Evolutionary conservation across 2,797 vertebrate species (phyloP), one percentile per base, ranked within the genome.

Genomic region (Lagothrix lagotricha): DNA sequence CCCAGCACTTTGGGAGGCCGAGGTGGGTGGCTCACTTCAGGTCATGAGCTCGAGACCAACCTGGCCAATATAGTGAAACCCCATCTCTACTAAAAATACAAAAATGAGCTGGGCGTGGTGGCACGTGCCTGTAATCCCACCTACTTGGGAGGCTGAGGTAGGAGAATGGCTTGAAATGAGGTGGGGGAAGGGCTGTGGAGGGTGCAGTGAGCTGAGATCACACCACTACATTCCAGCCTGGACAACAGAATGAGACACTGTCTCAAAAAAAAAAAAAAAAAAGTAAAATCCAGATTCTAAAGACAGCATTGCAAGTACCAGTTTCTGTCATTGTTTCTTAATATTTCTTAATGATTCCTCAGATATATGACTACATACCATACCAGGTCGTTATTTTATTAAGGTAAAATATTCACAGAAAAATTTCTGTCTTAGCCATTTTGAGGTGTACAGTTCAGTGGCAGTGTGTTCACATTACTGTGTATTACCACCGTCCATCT

Each of bases 331-430:
- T 54, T 72, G 5, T 58, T 76, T 52, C 79, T 24, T 28, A 24
- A 22, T 41, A 20, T 52, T 52, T 52, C 50, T 24, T 28, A 24
- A 22, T 41, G 52, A 28, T 84, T 84, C 75, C 79, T 72, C 64
- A 41, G 81, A 52, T 48, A 41, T 19, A 30, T 0, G 0, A 10
- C 52, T 20, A 39, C 26, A 9, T 11, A 28, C 22, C 13, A 39
- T n/a, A 13, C 52, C n/a, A 15, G 73, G 24, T 36, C 11, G 3
- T 64, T 39, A 3, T 44, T 50, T 39, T 19, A 36, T 20, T 73
- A 75, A 72, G 75, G 33, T 76, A 17, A 85, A 89, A 46, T 28
- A 33, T 5, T 52, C 28, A 7, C 26, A 30, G 19, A 70, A 36
- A n/a, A 41, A 72, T 15, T 30, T 52, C 48, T 14, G 0, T 48